These are phyloP conservation scores for Zaprionus taronus DNA, from an alignment of 1,140 invertebrate species.

Conservation along the genomic window DNA sequence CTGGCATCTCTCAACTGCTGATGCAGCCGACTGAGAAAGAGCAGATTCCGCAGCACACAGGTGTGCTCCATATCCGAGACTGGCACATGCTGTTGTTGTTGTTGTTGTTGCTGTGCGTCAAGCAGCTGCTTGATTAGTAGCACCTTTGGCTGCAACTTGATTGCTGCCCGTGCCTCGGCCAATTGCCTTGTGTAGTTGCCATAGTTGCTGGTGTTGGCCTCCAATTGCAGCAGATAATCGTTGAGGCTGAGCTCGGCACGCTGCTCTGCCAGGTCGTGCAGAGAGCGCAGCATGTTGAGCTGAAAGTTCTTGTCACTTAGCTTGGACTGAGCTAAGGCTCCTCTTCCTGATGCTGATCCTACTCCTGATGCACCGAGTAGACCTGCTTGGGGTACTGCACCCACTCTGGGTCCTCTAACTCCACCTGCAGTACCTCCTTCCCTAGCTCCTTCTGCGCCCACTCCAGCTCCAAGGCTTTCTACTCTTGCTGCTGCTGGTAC, in stretches of 20 bases:
- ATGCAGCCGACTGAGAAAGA: conserved; percentile 63
- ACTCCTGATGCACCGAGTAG: not conserved
- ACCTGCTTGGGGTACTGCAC: too few species aligned
- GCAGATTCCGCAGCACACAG: conserved; percentile 63
- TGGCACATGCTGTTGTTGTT: conserved; percentile 5
- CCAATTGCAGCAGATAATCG: conserved; percentile 48
- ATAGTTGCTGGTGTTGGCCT: conserved; percentile 25
- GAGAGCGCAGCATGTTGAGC: conserved; percentile 51
- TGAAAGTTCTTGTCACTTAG: conserved; percentile 60
- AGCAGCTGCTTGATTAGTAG: conserved; percentile 71
- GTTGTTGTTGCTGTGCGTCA: conserved; percentile 37
- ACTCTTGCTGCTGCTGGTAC: not conserved
- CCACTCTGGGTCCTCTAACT: too few species aligned
- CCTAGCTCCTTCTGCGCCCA: too few species aligned
- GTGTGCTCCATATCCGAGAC: conserved; percentile 49
- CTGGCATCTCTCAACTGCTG: conserved; percentile 35
- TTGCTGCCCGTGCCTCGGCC: conserved; percentile 14
- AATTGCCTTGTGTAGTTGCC: conserved; percentile 49
- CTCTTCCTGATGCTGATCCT: not conserved
- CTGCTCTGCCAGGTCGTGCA: conserved; percentile 41
- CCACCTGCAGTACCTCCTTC: too few species aligned
- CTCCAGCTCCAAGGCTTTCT: too few species aligned
- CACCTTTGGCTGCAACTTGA: conserved; percentile 55
- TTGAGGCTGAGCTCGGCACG: conserved; percentile 52
- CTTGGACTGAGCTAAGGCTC: not conserved